These are phyloP conservation scores for Psilanteris sp. DNA, from an alignment of 1,140 invertebrate genomes.

Conservation along the genomic window DNA sequence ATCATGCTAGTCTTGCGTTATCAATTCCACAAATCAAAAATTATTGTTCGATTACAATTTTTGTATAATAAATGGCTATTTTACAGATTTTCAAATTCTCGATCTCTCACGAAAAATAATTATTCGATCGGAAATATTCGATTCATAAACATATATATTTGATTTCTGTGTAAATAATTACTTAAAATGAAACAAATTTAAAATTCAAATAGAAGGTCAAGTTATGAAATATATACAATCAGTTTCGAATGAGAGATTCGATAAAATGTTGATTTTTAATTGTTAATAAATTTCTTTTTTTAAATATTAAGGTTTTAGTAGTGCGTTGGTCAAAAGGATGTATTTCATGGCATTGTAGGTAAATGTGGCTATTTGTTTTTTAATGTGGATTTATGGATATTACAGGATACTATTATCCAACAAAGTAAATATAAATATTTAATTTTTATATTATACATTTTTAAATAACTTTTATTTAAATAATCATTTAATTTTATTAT, in stretches of 20 bases:
- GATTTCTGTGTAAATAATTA: too few relatives aligned
- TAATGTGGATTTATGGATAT: conserved; percentile 19
- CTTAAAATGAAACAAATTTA: too few relatives aligned
- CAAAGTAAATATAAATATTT: background rate
- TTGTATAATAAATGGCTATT: conserved; percentile 26
- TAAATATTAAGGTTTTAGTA: conserved; percentile 14
- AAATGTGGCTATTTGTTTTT: conserved; percentile 29
- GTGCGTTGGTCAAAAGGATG: background rate
- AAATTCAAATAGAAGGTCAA: too few relatives aligned
- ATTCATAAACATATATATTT: too few relatives aligned
- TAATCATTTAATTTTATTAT: too few relatives aligned
- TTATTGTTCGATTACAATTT: conserved; percentile 23
- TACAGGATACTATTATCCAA: background rate
- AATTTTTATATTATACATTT: background rate
- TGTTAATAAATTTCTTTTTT: background rate
- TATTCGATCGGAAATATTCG: too few relatives aligned
- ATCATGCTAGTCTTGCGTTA: conserved; percentile 25
- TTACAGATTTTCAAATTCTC: background rate
- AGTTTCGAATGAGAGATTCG: conserved; percentile 3
- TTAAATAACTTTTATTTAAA: background rate
- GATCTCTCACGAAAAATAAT: conserved; percentile 13
- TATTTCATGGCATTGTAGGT: conserved; percentile 7
- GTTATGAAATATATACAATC: too few relatives aligned
- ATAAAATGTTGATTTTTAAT: background rate
- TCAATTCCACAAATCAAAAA: conserved; percentile 20